Evolutionary conservation across 2,797 vertebrate genomes (phyloP).

Genomic region (Oreochromis grahami): DNA sequence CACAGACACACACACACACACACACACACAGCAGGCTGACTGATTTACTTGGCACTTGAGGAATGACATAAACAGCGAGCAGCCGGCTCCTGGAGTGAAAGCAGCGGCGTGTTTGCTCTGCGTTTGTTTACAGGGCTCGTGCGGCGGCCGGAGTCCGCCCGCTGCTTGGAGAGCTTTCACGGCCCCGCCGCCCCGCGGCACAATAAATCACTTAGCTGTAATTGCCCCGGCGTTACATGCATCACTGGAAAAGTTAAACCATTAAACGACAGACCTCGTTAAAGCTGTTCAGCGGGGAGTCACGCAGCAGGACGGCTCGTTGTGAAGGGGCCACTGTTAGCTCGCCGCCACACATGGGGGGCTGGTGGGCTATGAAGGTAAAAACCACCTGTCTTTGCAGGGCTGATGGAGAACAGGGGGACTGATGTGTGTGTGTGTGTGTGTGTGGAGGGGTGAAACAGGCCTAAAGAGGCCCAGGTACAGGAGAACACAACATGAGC

Average conservation of each 20-base stretch:
- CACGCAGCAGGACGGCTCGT: not conserved
- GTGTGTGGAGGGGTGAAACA: not conserved
- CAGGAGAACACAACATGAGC: not conserved
- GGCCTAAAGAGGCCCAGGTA: not conserved
- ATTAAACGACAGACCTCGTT: constrained; percentile 74
- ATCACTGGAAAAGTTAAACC: constrained; percentile 76
- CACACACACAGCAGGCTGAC: constrained; percentile 14
- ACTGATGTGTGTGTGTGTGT: not conserved
- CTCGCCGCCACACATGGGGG: not conserved
- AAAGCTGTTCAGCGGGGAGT: constrained; percentile 50
- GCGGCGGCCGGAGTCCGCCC: constrained; percentile 13
- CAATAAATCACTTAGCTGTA: constrained; percentile 77
- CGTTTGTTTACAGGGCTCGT: constrained; percentile 76
- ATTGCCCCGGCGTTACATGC: constrained; percentile 67
- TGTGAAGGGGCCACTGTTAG: constrained; percentile 19
- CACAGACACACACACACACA: not conserved
- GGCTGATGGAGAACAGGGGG: not conserved
- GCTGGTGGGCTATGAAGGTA: not conserved
- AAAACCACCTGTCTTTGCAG: constrained; percentile 31
- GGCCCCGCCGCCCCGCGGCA: constrained; percentile 5
- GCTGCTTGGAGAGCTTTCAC: constrained; percentile 23
- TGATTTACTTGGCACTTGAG: constrained; percentile 82
- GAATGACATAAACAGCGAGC: constrained; percentile 74
- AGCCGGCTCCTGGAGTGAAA: constrained; percentile 54
- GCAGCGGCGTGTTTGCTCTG: constrained; percentile 62